Percentiles rank a stretch among this genome's conserved stretches.
phyloP scores from a whole-genome alignment of 2,888 invertebrate genomes.

The Slavum lentiscoides region DNA sequence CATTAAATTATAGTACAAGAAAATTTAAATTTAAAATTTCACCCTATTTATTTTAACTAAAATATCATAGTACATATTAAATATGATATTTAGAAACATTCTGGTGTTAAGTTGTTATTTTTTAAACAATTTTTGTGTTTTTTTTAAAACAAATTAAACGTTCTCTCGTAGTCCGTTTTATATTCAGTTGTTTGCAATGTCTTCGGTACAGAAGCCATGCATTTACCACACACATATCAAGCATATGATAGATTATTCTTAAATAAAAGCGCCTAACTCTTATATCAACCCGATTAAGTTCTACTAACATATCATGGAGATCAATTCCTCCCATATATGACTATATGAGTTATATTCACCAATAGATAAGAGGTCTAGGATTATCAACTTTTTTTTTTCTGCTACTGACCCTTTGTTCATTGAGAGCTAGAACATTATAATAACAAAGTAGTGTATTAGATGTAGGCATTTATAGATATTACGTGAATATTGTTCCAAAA shows the following conservation, averaged over 20 bases:
- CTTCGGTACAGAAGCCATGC: not conserved
- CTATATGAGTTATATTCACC: slow-evolving; percentile 11
- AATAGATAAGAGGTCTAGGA: slow-evolving; percentile 16
- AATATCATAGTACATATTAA: no score
- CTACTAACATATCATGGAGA: slow-evolving; percentile 2
- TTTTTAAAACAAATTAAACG: no score
- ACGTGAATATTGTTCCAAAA: not conserved
- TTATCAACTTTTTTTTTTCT: slow-evolving; percentile 16
- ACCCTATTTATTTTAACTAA: no score
- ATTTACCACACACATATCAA: slow-evolving; percentile 11
- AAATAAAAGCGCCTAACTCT: slow-evolving; percentile 5
- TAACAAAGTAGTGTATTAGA: not conserved
- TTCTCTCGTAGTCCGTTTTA: no score
- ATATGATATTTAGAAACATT: no score
- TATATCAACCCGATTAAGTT: not conserved
- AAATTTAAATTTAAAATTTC: no score
- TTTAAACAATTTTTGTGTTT: no score
- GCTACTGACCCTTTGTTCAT: slow-evolving; percentile 11
- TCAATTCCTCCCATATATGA: slow-evolving; percentile 17
- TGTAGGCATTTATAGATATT: not conserved
- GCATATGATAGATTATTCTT: not conserved
- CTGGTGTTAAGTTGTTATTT: no score
- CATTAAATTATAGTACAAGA: no score
- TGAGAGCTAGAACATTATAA: not conserved
- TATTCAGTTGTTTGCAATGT: not conserved